Conservation (phyloP, 1,140 invertebrate species). For the Aphis craccivora region DNA sequence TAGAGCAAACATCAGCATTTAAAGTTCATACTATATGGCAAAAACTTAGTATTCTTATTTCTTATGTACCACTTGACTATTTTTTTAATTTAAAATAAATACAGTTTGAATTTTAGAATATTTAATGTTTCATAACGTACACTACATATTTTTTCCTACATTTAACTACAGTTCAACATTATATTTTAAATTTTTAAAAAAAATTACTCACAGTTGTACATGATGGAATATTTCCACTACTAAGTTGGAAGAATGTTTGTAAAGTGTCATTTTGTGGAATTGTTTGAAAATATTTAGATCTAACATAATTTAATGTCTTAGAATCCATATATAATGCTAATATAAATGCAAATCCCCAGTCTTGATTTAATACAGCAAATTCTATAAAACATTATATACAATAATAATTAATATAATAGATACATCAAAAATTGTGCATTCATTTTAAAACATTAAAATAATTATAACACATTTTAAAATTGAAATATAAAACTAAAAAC, state of each 20-base stretch:
- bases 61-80: neutral
- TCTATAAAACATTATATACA: slow-evolving; percentile 68
- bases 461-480: neutral
- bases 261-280: slow-evolving; percentile 86
- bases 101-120: neutral
- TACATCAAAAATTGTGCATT: neutral
- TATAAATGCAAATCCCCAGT: slow-evolving; percentile 95
- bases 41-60: no score
- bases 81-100: neutral
- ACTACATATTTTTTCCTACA: neutral
- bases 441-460: neutral
- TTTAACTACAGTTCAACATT: neutral
- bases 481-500: neutral
- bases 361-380: slow-evolving; percentile 85
- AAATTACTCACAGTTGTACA: slow-evolving; percentile 76
- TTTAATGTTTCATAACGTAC: neutral
- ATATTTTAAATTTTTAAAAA: neutral
- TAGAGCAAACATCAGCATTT: no score
- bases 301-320: slow-evolving; percentile 84
- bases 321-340: slow-evolving; percentile 88
- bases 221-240: slow-evolving; percentile 84
- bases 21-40: no score
- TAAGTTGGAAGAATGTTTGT: slow-evolving; percentile 90
- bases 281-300: slow-evolving; percentile 88
- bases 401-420: neutral